A percentile compares a stretch with the other conserved stretches of the same genome.
Conservation (phyloP, 1,140 invertebrate genomes). For the Homarus americanus region DNA sequence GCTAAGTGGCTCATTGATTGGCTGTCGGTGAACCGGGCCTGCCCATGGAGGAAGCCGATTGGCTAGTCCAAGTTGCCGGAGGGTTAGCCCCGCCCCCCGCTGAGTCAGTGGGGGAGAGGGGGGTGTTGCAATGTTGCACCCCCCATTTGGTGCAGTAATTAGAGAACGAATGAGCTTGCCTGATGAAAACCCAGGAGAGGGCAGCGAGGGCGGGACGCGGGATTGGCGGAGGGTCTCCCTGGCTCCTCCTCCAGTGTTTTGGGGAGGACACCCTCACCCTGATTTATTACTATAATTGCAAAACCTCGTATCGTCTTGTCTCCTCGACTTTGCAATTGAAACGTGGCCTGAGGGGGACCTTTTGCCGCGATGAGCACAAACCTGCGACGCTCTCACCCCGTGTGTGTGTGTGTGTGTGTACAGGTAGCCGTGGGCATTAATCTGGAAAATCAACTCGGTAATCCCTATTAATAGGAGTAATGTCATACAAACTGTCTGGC, state of each 20-base stretch:
- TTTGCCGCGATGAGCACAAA: background rate
- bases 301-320: conserved; percentile 65
- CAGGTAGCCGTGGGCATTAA: too few species aligned
- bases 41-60: conserved; percentile 61
- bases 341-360: conserved; percentile 27
- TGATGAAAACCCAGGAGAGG: conserved; percentile 71
- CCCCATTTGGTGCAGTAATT: conserved; percentile 72
- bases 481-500: too few species aligned
- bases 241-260: conserved; percentile 64
- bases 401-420: conserved; percentile 25
- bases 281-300: conserved; percentile 71
- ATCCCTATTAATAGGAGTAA: too few species aligned
- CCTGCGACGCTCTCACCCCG: background rate
- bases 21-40: conserved; percentile 68
- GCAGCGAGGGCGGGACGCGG: conserved; percentile 48
- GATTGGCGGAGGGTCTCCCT: conserved; percentile 56
- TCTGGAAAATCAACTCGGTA: too few species aligned
- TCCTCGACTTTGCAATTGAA: conserved; percentile 62
- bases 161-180: conserved; percentile 72
- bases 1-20: conserved; percentile 71
- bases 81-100: conserved; percentile 69
- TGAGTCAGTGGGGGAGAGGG: conserved; percentile 64
- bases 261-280: conserved; percentile 35
- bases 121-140: conserved; percentile 72
- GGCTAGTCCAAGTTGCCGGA: conserved; percentile 65